These are phyloP conservation scores for Proteles cristata DNA, from an alignment of 2,113 vertebrate species.

Conservation along the genomic window DNA sequence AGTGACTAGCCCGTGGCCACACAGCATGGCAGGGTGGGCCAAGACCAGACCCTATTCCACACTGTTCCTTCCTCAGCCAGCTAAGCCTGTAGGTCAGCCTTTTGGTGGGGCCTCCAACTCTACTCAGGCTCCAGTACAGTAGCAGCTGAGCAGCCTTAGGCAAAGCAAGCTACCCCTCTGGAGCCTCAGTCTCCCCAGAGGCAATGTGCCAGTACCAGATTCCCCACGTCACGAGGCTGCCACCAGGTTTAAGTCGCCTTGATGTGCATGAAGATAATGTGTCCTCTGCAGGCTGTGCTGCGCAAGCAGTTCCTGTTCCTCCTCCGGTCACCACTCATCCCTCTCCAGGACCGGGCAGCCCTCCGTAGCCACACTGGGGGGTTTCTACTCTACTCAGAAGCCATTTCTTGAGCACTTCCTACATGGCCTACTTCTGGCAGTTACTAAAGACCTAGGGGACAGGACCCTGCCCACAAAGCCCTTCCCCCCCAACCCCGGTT, in stretches of 20 bases:
- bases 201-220: not conserved
- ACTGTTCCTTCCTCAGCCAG: no score
- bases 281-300: not conserved
- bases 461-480: not conserved
- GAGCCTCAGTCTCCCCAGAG: not conserved
- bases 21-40: not conserved
- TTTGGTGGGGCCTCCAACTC: not conserved
- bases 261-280: fast-evolving
- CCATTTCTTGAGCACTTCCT: not conserved
- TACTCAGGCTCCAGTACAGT: not conserved
- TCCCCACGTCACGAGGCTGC: not conserved
- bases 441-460: not conserved
- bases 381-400: not conserved
- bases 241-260: not conserved
- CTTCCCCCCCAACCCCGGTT: not conserved
- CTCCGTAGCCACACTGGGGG: fast-evolving
- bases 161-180: not conserved
- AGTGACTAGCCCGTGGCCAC: not conserved
- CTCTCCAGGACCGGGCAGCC: not conserved
- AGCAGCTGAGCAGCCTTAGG: not conserved
- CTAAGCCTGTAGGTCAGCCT: not conserved
- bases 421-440: not conserved
- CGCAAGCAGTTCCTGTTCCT: not conserved
- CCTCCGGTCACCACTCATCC: not conserved
- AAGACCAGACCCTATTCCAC: not conserved